Evolutionary conservation across 1,140 invertebrate species (phyloP).

Genomic region (Trialeurodes vaporariorum): DNA sequence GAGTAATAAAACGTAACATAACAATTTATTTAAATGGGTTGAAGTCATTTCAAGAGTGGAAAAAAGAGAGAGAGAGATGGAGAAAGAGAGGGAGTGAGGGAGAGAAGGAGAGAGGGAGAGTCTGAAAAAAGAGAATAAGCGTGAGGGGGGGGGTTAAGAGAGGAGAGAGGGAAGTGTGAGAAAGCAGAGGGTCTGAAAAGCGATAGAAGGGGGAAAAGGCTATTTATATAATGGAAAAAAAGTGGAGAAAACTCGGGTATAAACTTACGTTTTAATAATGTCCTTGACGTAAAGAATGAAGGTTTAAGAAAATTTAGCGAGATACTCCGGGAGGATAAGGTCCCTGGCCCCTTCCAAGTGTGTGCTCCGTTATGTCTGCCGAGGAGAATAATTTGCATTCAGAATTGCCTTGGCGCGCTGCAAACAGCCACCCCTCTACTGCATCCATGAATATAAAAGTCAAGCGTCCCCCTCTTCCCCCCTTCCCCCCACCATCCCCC

Average conservation of each 20-base stretch:
- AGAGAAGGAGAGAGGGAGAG: background rate
- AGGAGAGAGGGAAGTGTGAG: background rate
- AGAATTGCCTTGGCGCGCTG: background rate
- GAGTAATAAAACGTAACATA: background rate
- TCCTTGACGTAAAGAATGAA: background rate
- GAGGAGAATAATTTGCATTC: background rate
- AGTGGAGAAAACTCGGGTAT: background rate
- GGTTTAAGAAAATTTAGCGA: background rate
- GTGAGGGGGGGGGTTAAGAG: background rate
- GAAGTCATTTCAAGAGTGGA: background rate
- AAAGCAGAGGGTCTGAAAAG: background rate
- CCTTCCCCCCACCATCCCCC: too few species aligned
- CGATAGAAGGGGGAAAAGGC: background rate
- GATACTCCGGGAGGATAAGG: background rate
- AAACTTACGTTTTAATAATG: conserved; percentile 1
- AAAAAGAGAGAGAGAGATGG: background rate
- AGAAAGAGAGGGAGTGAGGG: background rate
- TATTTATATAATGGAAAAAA: background rate
- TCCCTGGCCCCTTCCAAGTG: too few species aligned
- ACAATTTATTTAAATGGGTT: background rate
- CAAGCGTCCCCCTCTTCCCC: too few species aligned
- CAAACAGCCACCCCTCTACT: background rate
- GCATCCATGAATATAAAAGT: background rate
- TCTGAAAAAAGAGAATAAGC: background rate
- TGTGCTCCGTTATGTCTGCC: background rate